Percentiles rank a stretch among this genome's conserved stretches.
Evolutionary conservation across 1,140 invertebrate genomes (phyloP).

Genomic region (Ips typographus): DNA sequence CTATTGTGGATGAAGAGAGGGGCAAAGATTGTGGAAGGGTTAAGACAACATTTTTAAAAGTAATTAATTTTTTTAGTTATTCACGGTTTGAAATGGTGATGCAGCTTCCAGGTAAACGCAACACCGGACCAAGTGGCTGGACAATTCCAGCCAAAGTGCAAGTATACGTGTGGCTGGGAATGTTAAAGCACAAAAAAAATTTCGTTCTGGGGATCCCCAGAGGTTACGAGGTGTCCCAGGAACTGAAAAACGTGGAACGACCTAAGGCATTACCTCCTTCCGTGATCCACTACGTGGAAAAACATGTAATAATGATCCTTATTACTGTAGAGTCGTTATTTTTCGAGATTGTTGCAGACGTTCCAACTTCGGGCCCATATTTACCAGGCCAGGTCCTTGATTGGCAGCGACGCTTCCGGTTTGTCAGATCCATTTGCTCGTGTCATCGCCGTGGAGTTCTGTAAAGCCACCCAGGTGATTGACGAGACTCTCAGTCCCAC

Average conservation of each 20-base stretch:
- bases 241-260: constrained; percentile 70
- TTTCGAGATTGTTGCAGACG: constrained; percentile 56
- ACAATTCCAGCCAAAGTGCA: constrained; percentile 76
- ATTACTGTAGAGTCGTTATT: not conserved
- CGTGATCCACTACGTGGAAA: constrained; percentile 70
- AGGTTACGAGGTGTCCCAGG: constrained; percentile 77
- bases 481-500: constrained; percentile 89
- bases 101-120: constrained; percentile 82
- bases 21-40: constrained; percentile 79
- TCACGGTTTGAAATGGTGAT: not conserved
- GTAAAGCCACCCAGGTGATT: constrained; percentile 81
- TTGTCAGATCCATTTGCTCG: constrained; percentile 87
- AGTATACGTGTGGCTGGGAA: constrained; percentile 81
- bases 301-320: constrained; percentile 63
- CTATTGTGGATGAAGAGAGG: constrained; percentile 72
- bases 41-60: constrained; percentile 81
- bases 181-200: constrained; percentile 80
- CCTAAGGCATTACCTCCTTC: constrained; percentile 65
- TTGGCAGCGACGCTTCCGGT: constrained; percentile 88
- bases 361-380: constrained; percentile 87
- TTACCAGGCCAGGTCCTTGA: constrained; percentile 86
- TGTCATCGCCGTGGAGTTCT: constrained; percentile 77
- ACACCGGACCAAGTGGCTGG: constrained; percentile 74
- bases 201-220: constrained; percentile 74
- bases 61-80: constrained; percentile 43